Evolutionary conservation across 2,797 vertebrate genomes (phyloP).

Genomic region (Danio albolineatus): DNA sequence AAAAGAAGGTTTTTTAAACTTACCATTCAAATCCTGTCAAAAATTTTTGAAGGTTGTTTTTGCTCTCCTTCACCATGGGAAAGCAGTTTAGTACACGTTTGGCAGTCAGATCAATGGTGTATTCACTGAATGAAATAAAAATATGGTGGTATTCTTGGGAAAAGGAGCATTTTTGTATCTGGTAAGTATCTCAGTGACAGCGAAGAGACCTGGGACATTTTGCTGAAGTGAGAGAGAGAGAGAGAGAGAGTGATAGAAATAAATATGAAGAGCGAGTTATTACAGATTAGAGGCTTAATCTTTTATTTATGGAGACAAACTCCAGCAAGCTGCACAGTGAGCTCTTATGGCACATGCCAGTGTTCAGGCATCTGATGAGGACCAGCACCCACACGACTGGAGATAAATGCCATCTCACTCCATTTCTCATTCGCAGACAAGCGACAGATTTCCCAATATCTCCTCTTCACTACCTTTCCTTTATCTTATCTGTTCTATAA

Average conservation of each 20-base stretch:
- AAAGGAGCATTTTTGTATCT: constrained; percentile 41
- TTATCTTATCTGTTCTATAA: constrained; percentile 14
- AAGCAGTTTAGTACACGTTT: constrained; percentile 17
- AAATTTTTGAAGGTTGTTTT: constrained; percentile 9
- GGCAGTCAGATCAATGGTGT: constrained; percentile 36
- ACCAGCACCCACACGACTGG: constrained; percentile 28
- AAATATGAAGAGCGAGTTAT: constrained; percentile 33
- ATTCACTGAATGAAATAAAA: constrained; percentile 39
- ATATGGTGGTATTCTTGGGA: constrained; percentile 28
- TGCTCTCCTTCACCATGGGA: constrained; percentile 15
- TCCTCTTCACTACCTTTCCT: background rate
- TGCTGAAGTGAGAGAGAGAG: background rate
- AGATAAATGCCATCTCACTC: constrained; percentile 31
- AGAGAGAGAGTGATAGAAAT: constrained; percentile 29
- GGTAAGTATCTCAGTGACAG: constrained; percentile 50
- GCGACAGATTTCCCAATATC: constrained; percentile 36
- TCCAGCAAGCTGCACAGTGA: constrained; percentile 42
- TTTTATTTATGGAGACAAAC: constrained; percentile 64
- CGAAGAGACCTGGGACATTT: constrained; percentile 42
- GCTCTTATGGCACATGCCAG: constrained; percentile 51
- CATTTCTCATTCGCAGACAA: constrained; percentile 22
- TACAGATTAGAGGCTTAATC: constrained; percentile 49
- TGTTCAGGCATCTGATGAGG: constrained; percentile 25
- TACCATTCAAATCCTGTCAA: constrained; percentile 1
- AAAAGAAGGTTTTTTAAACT: background rate